Conservation (phyloP, 2,113 vertebrate genomes). For the Planiliza haematocheilus region DNA sequence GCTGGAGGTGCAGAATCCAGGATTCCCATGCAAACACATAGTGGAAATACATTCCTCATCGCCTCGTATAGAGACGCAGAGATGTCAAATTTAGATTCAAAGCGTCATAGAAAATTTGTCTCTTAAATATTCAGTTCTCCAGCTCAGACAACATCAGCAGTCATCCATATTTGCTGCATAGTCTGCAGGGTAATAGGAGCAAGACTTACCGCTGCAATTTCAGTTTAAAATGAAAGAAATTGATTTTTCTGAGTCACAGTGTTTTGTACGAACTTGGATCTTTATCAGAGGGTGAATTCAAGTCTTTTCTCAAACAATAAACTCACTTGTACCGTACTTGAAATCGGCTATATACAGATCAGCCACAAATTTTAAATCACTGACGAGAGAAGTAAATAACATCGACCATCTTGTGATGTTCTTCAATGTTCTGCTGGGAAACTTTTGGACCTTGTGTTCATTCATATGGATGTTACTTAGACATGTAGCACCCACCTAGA, state of each 20-base stretch:
- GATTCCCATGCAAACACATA: conserved; percentile 4
- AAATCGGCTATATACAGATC: no score
- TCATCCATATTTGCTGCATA: neutral
- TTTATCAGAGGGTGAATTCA: neutral
- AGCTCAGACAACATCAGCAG: conserved; percentile 20
- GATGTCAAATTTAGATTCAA: conserved; percentile 25
- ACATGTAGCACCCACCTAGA: no score
- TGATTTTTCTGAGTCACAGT: neutral
- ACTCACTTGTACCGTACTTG: no score
- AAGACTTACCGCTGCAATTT: neutral
- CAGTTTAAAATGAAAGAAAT: conserved; percentile 9
- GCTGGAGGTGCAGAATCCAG: conserved; percentile 2
- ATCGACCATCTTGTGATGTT: no score
- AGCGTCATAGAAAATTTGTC: conserved; percentile 5
- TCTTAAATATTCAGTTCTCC: conserved; percentile 23
- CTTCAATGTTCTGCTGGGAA: no score
- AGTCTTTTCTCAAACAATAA: no score
- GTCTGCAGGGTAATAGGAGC: neutral
- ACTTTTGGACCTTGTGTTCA: no score
- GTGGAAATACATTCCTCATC: neutral
- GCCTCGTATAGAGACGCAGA: neutral
- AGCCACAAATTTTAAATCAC: no score
- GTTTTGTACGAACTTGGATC: neutral
- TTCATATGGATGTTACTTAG: no score
- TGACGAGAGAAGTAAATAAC: no score